Conservation (phyloP, 2,888 invertebrate species). For the Pecten maximus region DNA sequence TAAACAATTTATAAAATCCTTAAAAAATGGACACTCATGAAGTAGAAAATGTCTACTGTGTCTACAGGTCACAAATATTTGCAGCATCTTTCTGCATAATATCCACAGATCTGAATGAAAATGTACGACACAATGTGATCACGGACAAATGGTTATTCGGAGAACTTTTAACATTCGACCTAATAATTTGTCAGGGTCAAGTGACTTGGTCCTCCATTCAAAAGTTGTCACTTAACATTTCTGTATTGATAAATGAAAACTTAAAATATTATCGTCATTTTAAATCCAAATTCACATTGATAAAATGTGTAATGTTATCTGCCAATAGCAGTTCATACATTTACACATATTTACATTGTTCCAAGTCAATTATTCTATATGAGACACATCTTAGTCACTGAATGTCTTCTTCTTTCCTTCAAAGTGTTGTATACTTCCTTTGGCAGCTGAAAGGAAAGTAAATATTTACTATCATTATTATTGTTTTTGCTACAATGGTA, state of each 20-base stretch:
- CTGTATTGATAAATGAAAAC: neutral
- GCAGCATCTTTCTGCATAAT: neutral
- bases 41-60: neutral
- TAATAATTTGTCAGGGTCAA: neutral
- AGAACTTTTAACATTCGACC: too few species aligned
- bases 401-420: conserved; percentile 53
- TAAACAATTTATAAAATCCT: neutral
- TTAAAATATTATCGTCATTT: neutral
- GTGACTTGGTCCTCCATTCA: neutral
- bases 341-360: neutral
- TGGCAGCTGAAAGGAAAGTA: conserved; percentile 38
- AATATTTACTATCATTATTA: neutral
- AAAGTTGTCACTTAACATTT: neutral
- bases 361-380: neutral
- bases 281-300: neutral
- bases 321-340: neutral
- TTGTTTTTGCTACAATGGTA: too few species aligned
- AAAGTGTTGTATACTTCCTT: conserved; percentile 43
- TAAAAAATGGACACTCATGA: neutral
- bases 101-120: neutral
- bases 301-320: neutral
- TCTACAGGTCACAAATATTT: neutral
- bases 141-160: neutral
- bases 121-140: neutral
- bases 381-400: conserved; percentile 36